Evolutionary conservation across 2,888 invertebrate species (phyloP).

Genomic region (Papilio elwesi): DNA sequence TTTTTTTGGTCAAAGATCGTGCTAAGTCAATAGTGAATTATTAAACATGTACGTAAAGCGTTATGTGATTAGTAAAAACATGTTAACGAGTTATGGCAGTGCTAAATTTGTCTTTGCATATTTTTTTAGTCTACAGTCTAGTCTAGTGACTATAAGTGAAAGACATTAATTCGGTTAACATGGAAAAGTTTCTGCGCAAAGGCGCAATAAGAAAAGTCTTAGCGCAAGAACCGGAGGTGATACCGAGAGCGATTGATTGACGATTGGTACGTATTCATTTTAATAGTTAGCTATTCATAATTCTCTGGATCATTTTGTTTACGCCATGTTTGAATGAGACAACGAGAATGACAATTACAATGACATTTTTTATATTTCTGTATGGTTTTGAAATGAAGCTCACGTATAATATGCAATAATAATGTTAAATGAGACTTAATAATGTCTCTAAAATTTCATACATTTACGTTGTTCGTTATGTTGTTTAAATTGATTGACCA

Average conservation of each 20-base stretch:
- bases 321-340: no score
- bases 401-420: no score
- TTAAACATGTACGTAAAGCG: slow-evolving; percentile 31
- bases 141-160: not conserved
- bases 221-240: no score
- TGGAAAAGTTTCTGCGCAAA: not conserved
- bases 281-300: no score
- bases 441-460: no score
- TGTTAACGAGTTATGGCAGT: not conserved
- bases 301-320: no score
- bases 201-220: no score
- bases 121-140: not conserved
- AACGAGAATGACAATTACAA: no score
- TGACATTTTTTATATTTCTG: no score
- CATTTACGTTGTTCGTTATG: not conserved
- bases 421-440: no score
- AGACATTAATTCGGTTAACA: not conserved
- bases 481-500: not conserved
- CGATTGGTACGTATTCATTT: not conserved
- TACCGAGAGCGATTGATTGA: not conserved
- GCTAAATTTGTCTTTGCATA: not conserved
- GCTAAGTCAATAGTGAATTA: slow-evolving; percentile 46
- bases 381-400: no score
- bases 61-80: slow-evolving; percentile 8
- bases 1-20: slow-evolving; percentile 43